Evolutionary conservation across 2,888 invertebrate species (phyloP), one percentile per base, ranked within the genome.

Genomic region (Tenodera sinensis): DNA sequence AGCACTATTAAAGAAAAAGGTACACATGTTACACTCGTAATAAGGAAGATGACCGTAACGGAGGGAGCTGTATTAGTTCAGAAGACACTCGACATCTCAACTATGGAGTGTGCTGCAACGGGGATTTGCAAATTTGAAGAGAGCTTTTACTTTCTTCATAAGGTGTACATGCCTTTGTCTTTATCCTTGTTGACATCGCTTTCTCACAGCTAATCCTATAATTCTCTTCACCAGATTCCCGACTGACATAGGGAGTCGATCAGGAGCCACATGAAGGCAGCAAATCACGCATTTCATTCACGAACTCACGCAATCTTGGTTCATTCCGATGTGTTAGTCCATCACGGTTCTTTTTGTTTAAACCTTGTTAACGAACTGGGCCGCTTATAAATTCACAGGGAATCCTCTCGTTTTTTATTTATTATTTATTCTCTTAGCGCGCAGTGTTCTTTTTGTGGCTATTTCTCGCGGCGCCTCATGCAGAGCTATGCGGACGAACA

Each of bases 331-430:
- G 54, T 71, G 54, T 71, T 71, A 71, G 20, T 15, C 54, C 54
- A 14, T 71, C 54, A 71, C 20, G 54, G 54, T 25, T 71, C 54
- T 71, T 71, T 71, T 71, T 71, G 54, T 71, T 71, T 25, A 25
- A 71, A 25, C 25, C 54, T 71, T 71, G 54, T 71, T 71, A 71
- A 71, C 54, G 54, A 86, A 86, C 28, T 30, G 86, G 81, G 27
- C 86, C 86, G n/a, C 86, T 86, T 86, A 20, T 86, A 86, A 86
- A 86, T 81, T 42, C 86, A 47, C 54, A 28, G 81, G 54, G 71
- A 71, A 54, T 28, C 28, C 71, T 85, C 85, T 54, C 71, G 54
- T 54, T 20, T 81, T 20, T 86, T 28, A 81, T 42, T 42, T 28
- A 71, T 81, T 81, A 30, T 30, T 30, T 81, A 15, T 28, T 20